A percentile compares a stretch with the other conserved stretches of the same genome.
phyloP scores from a whole-genome alignment of 2,113 vertebrate species.

The Pitta sordida region DNA sequence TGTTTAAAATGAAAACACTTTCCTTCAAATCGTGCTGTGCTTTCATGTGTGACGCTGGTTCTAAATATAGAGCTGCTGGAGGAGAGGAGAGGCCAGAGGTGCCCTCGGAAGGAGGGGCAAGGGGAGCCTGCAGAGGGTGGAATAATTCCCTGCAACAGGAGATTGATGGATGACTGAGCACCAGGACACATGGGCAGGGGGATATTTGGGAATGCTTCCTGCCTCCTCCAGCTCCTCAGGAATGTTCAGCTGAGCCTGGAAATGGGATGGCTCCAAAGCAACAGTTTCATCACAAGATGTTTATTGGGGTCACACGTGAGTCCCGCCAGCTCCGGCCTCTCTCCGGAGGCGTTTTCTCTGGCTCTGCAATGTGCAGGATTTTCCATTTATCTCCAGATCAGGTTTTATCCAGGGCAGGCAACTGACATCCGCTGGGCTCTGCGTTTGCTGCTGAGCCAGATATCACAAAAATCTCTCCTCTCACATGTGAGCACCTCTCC shows the following conservation, averaged over 20 bases:
- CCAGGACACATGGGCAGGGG: not conserved
- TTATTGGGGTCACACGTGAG: conserved; percentile 20
- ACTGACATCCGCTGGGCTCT: not conserved
- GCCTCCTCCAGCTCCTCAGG: not conserved
- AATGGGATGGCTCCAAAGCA: not conserved
- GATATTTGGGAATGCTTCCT: not conserved
- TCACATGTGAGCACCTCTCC: not conserved
- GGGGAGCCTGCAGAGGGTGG: not conserved
- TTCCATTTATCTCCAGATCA: not conserved
- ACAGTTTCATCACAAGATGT: not conserved
- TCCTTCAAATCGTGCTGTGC: not conserved
- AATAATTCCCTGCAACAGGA: not conserved
- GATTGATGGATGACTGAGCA: not conserved
- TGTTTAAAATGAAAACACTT: not conserved
- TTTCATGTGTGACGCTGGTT: not conserved
- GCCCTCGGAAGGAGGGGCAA: not conserved
- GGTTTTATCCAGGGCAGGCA: not conserved
- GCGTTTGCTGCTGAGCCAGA: not conserved
- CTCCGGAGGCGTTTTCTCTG: accelerated
- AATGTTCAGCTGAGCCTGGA: not conserved
- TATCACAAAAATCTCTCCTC: not conserved
- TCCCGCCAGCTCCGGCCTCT: not conserved
- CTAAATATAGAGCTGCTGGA: not conserved
- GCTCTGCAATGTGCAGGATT: not conserved
- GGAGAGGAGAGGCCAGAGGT: not conserved